A percentile compares a stretch with the other conserved stretches of the same genome.
Evolutionary conservation across 92 coral and sea anemone genomes (phyloP).

Genomic region (Paragorgia papillata): DNA sequence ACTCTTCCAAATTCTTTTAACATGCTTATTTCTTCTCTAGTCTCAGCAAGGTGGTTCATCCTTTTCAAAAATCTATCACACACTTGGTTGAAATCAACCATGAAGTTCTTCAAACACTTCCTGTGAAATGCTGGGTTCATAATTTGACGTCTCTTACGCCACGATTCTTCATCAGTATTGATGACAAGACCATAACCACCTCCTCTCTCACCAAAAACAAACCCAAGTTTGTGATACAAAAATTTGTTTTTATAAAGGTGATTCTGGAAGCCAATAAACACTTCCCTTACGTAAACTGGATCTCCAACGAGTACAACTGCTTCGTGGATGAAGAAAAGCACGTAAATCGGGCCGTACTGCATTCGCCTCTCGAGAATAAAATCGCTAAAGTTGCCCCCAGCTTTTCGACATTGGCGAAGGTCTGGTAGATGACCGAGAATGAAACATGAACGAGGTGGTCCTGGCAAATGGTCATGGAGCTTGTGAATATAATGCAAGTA

Average conservation of each 20-base stretch:
- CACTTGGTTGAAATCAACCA: conserved; percentile 68
- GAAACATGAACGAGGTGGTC: conserved; percentile 64
- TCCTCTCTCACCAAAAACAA: conserved; percentile 51
- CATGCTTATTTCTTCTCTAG: conserved; percentile 58
- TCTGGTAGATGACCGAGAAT: conserved; percentile 55
- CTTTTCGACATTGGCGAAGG: conserved; percentile 32
- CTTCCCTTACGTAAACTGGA: conserved; percentile 53
- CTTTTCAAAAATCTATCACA: conserved; percentile 65
- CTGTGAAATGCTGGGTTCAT: conserved; percentile 85
- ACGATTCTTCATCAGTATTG: conserved; percentile 53
- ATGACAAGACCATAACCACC: conserved; percentile 59
- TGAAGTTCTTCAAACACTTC: conserved; percentile 68
- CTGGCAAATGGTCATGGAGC: conserved; percentile 63
- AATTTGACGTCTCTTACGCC: conserved; percentile 69
- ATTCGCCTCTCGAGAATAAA: conserved; percentile 32
- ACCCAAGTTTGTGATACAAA: conserved; percentile 28
- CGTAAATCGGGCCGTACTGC: conserved; percentile 59
- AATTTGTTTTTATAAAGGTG: not conserved
- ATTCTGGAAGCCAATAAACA: conserved; percentile 18
- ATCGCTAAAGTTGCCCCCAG: conserved; percentile 1
- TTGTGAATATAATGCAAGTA: conserved; percentile 35
- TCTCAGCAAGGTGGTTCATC: conserved; percentile 77
- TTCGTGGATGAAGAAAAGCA: conserved; percentile 46
- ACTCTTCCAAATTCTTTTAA: conserved; percentile 69
- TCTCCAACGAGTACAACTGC: conserved; percentile 48